Evolutionary conservation across 2,113 vertebrate species (phyloP), one percentile per base, ranked within the genome.

Genomic region (Leucosticte australis): DNA sequence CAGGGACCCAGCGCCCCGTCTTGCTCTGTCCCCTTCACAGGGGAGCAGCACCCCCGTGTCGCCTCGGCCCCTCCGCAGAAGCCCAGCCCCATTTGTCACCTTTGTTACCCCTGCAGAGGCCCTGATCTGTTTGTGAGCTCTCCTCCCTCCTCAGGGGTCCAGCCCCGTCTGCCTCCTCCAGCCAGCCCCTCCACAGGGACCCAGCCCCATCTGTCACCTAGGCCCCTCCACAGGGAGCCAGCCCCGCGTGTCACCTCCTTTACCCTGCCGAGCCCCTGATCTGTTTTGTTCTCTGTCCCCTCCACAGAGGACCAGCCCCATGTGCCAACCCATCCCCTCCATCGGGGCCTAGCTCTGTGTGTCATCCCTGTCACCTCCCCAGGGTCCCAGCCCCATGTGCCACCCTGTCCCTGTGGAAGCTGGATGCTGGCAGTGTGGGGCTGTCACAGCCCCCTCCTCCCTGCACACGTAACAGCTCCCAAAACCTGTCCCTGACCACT

Each of bases 331-430:
- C 7, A 8, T 49, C 20, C 27, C 23, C 20, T 84, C 46, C 31
- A 1, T 0, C 7, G 14, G 47, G 44, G 1, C 20, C 44, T 20
- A 4, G 35, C 20, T 15, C 28, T 4, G 3, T 24, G 8, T 44
- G 59, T 44, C 70, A n/a, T 16, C 46, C 19, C 20, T 4, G 6
- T 62, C 41, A 6, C 41, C 24, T 42, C 50, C 28, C 6, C 17
- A 10, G 37, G 11, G 4, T 8, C 12, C n/a, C 52, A 56, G 46
- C 13, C 11, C 50, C 46, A 0, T 10, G 15, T 50, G 37, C 41
- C 65, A 1, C 49, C 18, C 14, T n/a, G 2, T 39, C 33, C 13
- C 31, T 7, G 19, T 9, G 39, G n/a, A 4, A 37, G 50, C 62
- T 68, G 77, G 60, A 14, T 5, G 6, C 22, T 41, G 46, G n/a